A percentile compares a stretch with the other conserved stretches of the same genome.
phyloP scores from a whole-genome alignment of 2,888 invertebrate species.

The Pristionchus mayeri region DNA sequence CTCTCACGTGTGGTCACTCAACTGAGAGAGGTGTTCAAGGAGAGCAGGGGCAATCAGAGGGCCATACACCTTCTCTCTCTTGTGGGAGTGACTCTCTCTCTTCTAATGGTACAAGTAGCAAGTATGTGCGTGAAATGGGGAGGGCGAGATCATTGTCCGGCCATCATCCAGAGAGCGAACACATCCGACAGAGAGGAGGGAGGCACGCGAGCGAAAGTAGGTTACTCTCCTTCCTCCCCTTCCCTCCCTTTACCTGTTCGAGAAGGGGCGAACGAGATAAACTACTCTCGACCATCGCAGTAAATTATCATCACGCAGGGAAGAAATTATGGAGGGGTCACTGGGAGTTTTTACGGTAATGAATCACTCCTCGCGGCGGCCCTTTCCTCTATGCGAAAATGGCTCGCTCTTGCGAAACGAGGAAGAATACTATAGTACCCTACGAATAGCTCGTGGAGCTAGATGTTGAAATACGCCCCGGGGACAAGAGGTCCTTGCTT shows the following conservation, averaged over 20 bases:
- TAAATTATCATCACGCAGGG: background rate
- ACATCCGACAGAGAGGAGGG: background rate
- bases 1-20: too few relatives aligned
- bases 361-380: background rate
- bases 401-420: too few relatives aligned
- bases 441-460: too few relatives aligned
- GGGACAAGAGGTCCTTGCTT: too few relatives aligned
- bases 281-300: conserved; percentile 25
- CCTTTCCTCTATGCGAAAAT: too few relatives aligned
- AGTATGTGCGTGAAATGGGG: too few relatives aligned
- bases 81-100: background rate
- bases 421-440: too few relatives aligned
- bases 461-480: too few relatives aligned
- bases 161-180: background rate
- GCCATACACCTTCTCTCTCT: background rate
- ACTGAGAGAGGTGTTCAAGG: too few relatives aligned
- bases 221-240: background rate
- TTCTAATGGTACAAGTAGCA: too few relatives aligned
- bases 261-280: conserved; percentile 12
- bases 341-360: background rate
- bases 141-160: too few relatives aligned
- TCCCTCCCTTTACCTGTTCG: background rate
- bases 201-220: background rate
- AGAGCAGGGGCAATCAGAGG: background rate
- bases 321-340: background rate